Conservation (phyloP, 2,888 invertebrate species). For the Pocota personata region DNA sequence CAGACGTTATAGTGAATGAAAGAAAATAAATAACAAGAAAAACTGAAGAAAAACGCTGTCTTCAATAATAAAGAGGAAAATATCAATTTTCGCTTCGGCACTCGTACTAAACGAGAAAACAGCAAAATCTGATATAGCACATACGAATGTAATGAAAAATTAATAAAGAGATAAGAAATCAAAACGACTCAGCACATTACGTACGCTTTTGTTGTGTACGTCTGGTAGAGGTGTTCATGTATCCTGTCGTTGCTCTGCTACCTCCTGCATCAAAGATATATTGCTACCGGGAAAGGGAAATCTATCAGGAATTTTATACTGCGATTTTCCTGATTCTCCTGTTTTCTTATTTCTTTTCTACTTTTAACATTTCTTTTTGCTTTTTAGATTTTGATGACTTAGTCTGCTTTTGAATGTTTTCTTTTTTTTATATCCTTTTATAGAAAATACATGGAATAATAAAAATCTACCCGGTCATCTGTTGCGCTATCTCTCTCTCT, state of each 20-base stretch:
- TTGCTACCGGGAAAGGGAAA: slow-evolving; percentile 13
- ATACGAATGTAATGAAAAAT: slow-evolving; percentile 54
- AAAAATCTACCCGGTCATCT: slow-evolving; percentile 24
- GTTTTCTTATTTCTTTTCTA: neutral
- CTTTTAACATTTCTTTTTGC: neutral
- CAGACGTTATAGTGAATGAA: neutral
- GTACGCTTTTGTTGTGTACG: slow-evolving; percentile 20
- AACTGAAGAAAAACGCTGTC: neutral
- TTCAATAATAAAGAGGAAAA: slow-evolving; percentile 25
- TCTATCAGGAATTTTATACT: slow-evolving; percentile 12
- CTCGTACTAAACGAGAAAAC: slow-evolving; percentile 1
- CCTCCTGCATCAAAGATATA: slow-evolving; percentile 23
- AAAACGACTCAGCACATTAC: slow-evolving; percentile 57
- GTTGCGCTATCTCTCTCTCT: slow-evolving; percentile 15
- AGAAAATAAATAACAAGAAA: neutral
- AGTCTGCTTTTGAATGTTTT: slow-evolving; percentile 31
- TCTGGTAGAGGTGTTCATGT: slow-evolving; percentile 42
- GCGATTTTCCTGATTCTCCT: neutral
- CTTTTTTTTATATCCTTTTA: neutral
- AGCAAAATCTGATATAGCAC: slow-evolving; percentile 14
- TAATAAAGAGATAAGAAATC: slow-evolving; percentile 67
- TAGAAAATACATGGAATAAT: neutral
- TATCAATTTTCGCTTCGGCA: slow-evolving; percentile 40
- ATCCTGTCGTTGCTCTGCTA: slow-evolving; percentile 23
- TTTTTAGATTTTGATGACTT: slow-evolving; percentile 18